Conservation (phyloP, 2,797 vertebrate genomes). For the Centropyge bicolor region DNA sequence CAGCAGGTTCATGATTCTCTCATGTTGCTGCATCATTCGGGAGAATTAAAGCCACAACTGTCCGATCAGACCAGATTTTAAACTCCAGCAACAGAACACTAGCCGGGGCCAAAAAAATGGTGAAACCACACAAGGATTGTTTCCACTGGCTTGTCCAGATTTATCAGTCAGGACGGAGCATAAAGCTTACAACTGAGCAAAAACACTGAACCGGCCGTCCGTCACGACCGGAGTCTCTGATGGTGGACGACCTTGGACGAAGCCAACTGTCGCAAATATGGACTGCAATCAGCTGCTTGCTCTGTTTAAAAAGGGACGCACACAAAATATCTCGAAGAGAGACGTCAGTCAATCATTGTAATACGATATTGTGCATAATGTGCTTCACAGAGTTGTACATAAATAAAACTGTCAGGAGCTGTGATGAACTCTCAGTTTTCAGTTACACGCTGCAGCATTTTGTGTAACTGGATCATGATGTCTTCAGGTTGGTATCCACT, state of each 20-base stretch:
- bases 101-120: background rate
- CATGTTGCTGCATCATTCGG: background rate
- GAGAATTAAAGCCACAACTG: background rate
- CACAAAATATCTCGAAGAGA: too few relatives aligned
- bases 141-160: background rate
- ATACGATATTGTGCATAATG: too few relatives aligned
- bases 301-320: too few relatives aligned
- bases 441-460: constrained; percentile 5
- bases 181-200: too few relatives aligned
- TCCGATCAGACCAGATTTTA: background rate
- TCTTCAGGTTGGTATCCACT: constrained; percentile 39
- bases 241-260: too few relatives aligned
- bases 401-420: background rate
- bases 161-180: background rate
- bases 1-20: background rate
- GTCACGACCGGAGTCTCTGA: too few relatives aligned
- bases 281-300: too few relatives aligned
- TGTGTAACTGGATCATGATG: constrained; percentile 29
- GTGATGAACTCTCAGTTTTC: background rate
- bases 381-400: background rate
- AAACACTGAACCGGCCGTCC: too few relatives aligned
- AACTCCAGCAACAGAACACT: background rate
- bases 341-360: too few relatives aligned
- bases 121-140: background rate
- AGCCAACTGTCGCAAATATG: too few relatives aligned